A percentile compares a stretch with the other conserved stretches of the same genome.
Evolutionary conservation across 2,797 vertebrate species (phyloP).

Genomic region (Sparus aurata): DNA sequence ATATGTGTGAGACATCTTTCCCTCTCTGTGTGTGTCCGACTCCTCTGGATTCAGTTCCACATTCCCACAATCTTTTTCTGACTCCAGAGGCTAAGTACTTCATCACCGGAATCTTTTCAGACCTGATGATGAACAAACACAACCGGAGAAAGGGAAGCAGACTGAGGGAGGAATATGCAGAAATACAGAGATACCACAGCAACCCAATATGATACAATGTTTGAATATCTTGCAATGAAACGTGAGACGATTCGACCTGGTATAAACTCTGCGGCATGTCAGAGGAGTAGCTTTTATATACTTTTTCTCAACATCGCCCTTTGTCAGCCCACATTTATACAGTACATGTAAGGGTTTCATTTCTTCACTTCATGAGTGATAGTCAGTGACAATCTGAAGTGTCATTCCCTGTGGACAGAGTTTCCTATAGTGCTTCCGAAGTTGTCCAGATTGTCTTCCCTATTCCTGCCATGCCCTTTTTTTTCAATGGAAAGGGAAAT

Average conservation of each 20-base stretch:
- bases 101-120: neutral
- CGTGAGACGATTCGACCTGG: neutral
- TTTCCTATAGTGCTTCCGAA: neutral
- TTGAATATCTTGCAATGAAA: neutral
- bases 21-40: neutral
- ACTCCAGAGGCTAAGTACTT: neutral
- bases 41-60: slow-evolving; percentile 3
- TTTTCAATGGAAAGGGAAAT: neutral
- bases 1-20: neutral
- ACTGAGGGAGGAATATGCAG: neutral
- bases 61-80: neutral
- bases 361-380: neutral
- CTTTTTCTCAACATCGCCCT: neutral
- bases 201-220: neutral
- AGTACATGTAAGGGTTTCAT: neutral
- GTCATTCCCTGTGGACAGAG: neutral
- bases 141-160: neutral
- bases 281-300: neutral
- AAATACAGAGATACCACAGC: neutral
- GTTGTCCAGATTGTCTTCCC: neutral
- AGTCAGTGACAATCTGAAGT: neutral
- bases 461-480: neutral
- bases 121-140: neutral
- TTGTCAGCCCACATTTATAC: too few relatives aligned
- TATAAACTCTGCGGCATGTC: neutral